These are phyloP conservation scores for Tetragonula carbonaria DNA, from an alignment of 2,888 invertebrate genomes.

Conservation along the genomic window DNA sequence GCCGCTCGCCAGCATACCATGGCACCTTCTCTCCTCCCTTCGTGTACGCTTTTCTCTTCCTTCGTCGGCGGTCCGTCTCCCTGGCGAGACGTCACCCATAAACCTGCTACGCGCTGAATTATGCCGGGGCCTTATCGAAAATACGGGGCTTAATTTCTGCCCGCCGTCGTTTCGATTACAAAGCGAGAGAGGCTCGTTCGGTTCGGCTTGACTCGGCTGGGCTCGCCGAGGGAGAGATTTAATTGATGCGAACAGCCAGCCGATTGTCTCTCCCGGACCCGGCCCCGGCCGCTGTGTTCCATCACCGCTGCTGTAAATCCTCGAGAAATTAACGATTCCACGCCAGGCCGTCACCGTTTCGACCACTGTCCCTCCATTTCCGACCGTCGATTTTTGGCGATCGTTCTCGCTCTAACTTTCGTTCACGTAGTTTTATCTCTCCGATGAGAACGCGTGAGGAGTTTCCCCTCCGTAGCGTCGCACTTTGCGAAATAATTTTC, in stretches of 20 bases:
- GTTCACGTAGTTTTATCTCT: too few species aligned
- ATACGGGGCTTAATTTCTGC: slow-evolving; percentile 68
- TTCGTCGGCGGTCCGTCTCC: slow-evolving; percentile 54
- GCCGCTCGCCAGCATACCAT: neutral
- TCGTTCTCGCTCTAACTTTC: neutral
- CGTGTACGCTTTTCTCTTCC: slow-evolving; percentile 42
- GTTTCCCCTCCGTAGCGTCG: too few species aligned
- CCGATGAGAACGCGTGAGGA: too few species aligned
- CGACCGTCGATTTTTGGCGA: neutral
- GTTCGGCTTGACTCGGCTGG: neutral
- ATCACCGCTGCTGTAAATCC: slow-evolving; percentile 36
- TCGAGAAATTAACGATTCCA: slow-evolving; percentile 55
- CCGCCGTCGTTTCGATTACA: slow-evolving; percentile 68
- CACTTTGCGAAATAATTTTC: too few species aligned
- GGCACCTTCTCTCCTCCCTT: slow-evolving; percentile 4
- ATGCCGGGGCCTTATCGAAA: slow-evolving; percentile 69
- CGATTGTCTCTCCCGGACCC: slow-evolving; percentile 48
- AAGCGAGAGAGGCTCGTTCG: slow-evolving; percentile 37
- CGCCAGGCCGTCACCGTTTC: slow-evolving; percentile 9
- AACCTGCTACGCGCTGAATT: slow-evolving; percentile 70
- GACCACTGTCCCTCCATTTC: slow-evolving; percentile 23
- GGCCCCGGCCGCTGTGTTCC: slow-evolving; percentile 1
- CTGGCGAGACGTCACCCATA: slow-evolving; percentile 67
- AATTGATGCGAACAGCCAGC: slow-evolving; percentile 60
- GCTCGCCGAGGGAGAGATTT: slow-evolving; percentile 55